These are phyloP conservation scores for Catagonus wagneri DNA, from an alignment of 2,113 vertebrate species.

Conservation along the genomic window DNA sequence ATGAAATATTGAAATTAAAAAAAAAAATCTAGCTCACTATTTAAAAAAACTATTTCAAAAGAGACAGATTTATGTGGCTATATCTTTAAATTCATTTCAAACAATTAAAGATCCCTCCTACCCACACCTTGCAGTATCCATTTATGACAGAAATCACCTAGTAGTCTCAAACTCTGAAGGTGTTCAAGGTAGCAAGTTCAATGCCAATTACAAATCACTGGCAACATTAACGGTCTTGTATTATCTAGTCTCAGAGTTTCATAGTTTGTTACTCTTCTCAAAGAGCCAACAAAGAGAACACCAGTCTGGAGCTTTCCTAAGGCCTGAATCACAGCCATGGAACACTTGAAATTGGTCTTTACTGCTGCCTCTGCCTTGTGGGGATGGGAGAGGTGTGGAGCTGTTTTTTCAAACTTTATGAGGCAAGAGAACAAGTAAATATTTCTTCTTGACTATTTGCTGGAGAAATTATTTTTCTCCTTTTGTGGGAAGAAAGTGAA, in stretches of 20 bases:
- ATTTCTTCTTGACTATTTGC: constrained; percentile 48
- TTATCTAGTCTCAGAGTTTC: background rate
- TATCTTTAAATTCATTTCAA: background rate
- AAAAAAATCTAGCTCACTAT: constrained; percentile 8
- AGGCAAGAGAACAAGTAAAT: background rate
- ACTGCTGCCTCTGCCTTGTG: background rate
- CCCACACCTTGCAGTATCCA: background rate
- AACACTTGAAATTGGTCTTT: background rate
- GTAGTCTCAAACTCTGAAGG: constrained; percentile 36
- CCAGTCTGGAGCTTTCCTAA: background rate
- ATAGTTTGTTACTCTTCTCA: background rate
- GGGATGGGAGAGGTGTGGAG: accelerated
- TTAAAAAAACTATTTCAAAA: constrained; percentile 27
- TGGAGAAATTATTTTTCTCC: constrained; percentile 18
- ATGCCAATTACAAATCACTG: background rate
- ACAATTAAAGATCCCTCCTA: background rate
- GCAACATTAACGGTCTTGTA: background rate
- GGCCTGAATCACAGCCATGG: background rate
- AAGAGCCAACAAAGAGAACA: constrained; percentile 11
- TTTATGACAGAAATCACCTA: background rate
- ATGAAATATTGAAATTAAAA: background rate
- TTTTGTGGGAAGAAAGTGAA: constrained; percentile 11
- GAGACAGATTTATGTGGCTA: constrained; percentile 5
- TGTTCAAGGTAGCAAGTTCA: background rate
- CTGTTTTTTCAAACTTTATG: background rate